Percentiles rank a stretch among this genome's conserved stretches.
Evolutionary conservation across 37 sponge, comb jelly and placozoan genomes (phyloP).

Genomic region (Oscarella lobularis): DNA sequence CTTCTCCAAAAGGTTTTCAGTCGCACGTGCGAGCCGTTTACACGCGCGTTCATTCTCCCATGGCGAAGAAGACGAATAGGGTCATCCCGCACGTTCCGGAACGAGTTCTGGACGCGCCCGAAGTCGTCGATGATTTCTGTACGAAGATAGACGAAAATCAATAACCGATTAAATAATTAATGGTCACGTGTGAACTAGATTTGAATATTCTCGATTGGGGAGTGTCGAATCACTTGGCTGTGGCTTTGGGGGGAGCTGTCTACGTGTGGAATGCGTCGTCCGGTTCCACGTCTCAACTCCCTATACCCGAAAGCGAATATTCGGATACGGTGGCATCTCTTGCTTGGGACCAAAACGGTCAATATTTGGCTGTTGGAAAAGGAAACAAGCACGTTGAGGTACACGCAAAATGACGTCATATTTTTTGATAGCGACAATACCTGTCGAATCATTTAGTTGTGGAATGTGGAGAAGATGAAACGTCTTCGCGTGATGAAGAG

Average conservation of each 20-base stretch:
- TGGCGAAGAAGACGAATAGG: neutral
- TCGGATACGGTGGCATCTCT: conserved; percentile 28
- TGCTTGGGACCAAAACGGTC: conserved; percentile 40
- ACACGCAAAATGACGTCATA: neutral
- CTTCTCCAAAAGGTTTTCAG: too few relatives aligned
- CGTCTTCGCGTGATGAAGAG: conserved; percentile 38
- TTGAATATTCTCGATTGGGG: conserved; percentile 88
- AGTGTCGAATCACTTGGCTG: conserved; percentile 36
- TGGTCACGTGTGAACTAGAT: conserved; percentile 6
- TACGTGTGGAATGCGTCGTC: conserved; percentile 60
- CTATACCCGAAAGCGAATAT: conserved; percentile 45
- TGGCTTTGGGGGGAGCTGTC: conserved; percentile 58
- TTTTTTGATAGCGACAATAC: too few relatives aligned
- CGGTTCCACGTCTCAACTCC: conserved; percentile 66
- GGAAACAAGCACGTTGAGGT: conserved; percentile 66
- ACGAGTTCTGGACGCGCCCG: conserved; percentile 96
- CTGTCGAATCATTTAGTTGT: conserved; percentile 64
- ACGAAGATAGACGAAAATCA: neutral
- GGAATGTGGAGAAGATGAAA: conserved; percentile 58
- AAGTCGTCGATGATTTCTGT: conserved; percentile 91
- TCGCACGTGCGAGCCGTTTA: neutral
- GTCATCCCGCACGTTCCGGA: conserved; percentile 82
- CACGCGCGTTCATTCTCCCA: neutral
- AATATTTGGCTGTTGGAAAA: conserved; percentile 58
- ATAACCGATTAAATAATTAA: neutral